Conservation (phyloP, 2,797 vertebrate genomes). For the Lacerta bilineata region DNA sequence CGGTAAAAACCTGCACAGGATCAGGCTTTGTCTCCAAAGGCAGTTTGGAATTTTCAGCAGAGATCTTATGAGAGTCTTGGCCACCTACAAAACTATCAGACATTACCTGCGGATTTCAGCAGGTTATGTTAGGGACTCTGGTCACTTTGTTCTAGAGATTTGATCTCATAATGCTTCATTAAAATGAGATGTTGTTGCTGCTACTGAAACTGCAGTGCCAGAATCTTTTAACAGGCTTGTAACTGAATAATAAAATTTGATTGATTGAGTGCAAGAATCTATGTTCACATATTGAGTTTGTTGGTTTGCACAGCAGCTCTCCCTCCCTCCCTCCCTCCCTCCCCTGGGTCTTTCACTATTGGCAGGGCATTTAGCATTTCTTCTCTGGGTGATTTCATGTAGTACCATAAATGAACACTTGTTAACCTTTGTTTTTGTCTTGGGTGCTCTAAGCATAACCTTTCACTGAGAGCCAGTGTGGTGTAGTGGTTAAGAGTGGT, state of each 20-base stretch:
- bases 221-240: neutral
- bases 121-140: neutral
- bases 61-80: neutral
- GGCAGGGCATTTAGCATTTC: neutral
- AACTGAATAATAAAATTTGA: no score
- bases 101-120: neutral
- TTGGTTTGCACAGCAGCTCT: neutral
- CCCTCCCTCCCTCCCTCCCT: no score
- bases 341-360: neutral
- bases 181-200: neutral
- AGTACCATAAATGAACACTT: neutral
- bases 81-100: neutral
- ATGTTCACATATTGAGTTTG: neutral
- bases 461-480: no score
- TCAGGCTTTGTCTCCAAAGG: neutral
- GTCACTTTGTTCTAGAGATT: no score
- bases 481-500: no score
- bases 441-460: neutral
- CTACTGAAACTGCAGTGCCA: neutral
- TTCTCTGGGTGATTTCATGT: neutral
- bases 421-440: neutral
- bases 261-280: no score
- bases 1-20: neutral
- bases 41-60: neutral
- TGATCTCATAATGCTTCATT: neutral